Evolutionary conservation across 2,888 invertebrate genomes (phyloP).

Genomic region (Uloborus plumipes): DNA sequence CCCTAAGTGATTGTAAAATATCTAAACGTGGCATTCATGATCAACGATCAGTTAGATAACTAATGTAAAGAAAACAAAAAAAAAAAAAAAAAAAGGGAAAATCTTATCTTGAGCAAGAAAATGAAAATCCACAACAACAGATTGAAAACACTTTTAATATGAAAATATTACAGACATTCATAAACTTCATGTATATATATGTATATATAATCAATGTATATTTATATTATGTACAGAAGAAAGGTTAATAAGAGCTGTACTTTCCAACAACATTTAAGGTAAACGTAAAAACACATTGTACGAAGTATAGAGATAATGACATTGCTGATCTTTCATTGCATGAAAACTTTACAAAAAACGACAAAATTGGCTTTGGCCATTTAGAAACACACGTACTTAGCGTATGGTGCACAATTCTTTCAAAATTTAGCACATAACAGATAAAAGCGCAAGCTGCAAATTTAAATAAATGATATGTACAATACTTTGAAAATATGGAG

Average conservation of each 20-base stretch:
- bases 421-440: slow-evolving; percentile 10
- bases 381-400: neutral
- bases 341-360: slow-evolving; percentile 29
- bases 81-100: no score
- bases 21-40: no score
- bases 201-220: slow-evolving; percentile 60
- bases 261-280: slow-evolving; percentile 35
- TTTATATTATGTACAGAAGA: slow-evolving; percentile 62
- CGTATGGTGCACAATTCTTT: slow-evolving; percentile 13
- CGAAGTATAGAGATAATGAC: slow-evolving; percentile 29
- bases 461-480: slow-evolving; percentile 55
- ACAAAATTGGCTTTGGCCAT: neutral
- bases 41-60: no score
- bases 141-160: slow-evolving; percentile 63
- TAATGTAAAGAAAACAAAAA: no score
- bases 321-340: neutral
- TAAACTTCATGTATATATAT: slow-evolving; percentile 58
- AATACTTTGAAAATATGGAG: slow-evolving; percentile 51
- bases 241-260: slow-evolving; percentile 34
- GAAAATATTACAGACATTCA: slow-evolving; percentile 64
- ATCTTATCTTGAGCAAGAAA: neutral
- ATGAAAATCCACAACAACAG: slow-evolving; percentile 29
- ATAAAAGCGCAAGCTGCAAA: neutral
- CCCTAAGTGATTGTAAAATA: no score
- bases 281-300: slow-evolving; percentile 40